Evolutionary conservation across 2,888 invertebrate genomes (phyloP).

Genomic region (Rosalia funebris): DNA sequence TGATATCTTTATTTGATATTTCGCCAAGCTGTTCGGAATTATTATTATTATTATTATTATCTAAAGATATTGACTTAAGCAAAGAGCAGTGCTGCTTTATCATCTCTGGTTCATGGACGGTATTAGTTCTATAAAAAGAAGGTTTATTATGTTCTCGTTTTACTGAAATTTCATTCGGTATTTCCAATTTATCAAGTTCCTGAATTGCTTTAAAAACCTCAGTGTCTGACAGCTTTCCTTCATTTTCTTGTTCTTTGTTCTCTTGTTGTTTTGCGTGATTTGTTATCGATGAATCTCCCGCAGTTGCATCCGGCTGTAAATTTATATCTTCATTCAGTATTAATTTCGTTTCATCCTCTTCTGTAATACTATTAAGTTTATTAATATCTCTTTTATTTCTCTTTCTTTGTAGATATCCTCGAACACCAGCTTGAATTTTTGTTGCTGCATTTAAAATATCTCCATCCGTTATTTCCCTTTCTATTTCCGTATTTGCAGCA

Average conservation of each 20-base stretch:
- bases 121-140: slow-evolving; percentile 32
- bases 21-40: slow-evolving; percentile 14
- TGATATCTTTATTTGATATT: background rate
- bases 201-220: slow-evolving; percentile 31
- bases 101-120: slow-evolving; percentile 39
- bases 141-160: slow-evolving; percentile 25
- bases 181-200: slow-evolving; percentile 30
- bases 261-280: background rate
- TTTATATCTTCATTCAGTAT: background rate
- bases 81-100: slow-evolving; percentile 29
- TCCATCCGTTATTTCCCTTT: slow-evolving; percentile 11
- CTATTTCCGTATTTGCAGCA: background rate
- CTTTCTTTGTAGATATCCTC: slow-evolving; percentile 70
- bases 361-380: slow-evolving; percentile 17
- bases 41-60: slow-evolving; percentile 37
- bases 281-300: background rate
- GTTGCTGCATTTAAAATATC: slow-evolving; percentile 67
- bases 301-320: too few relatives aligned
- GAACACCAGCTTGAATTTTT: slow-evolving; percentile 73
- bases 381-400: slow-evolving; percentile 30
- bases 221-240: slow-evolving; percentile 34
- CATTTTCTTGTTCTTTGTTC: too few relatives aligned
- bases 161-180: slow-evolving; percentile 20
- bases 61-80: slow-evolving; percentile 1
- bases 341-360: slow-evolving; percentile 40